Evolutionary conservation across 2,888 invertebrate genomes (phyloP).

Genomic region (Meteorus colon): DNA sequence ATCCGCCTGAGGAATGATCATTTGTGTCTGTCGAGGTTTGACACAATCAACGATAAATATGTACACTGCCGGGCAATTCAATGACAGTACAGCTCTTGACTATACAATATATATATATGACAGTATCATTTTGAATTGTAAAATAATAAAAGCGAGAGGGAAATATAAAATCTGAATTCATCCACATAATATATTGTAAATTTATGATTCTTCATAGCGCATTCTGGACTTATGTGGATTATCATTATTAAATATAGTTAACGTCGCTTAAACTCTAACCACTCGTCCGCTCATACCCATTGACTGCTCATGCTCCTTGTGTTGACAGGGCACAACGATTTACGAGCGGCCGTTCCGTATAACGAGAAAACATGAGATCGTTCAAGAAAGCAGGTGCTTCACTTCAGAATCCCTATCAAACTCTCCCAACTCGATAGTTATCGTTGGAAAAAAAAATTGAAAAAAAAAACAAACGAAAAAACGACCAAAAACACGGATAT

Average conservation of each 20-base stretch:
- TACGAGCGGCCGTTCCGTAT: conserved; percentile 52
- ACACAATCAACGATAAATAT: background rate
- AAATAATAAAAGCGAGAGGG: background rate
- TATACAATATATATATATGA: too few relatives aligned
- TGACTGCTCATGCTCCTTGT: conserved; percentile 19
- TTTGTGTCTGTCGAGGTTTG: background rate
- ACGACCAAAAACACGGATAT: background rate
- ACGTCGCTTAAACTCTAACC: background rate
- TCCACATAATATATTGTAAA: background rate
- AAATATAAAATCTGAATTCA: background rate
- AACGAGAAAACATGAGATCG: conserved; percentile 50
- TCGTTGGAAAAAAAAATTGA: background rate
- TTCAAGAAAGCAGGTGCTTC: conserved; percentile 49
- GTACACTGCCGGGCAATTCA: too few relatives aligned
- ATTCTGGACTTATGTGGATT: background rate
- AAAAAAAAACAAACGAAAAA: background rate
- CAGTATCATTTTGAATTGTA: background rate
- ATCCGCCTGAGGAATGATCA: background rate
- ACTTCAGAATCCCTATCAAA: conserved; percentile 25
- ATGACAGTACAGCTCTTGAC: too few relatives aligned
- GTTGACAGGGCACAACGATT: conserved; percentile 51
- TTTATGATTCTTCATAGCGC: background rate
- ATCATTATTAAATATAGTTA: background rate
- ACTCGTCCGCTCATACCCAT: conserved; percentile 8
- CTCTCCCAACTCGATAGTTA: background rate